A percentile compares a stretch with the other conserved stretches of the same genome.
These are phyloP conservation scores for Crematogaster levior DNA, from an alignment of 2,888 invertebrate genomes.

Conservation along the genomic window DNA sequence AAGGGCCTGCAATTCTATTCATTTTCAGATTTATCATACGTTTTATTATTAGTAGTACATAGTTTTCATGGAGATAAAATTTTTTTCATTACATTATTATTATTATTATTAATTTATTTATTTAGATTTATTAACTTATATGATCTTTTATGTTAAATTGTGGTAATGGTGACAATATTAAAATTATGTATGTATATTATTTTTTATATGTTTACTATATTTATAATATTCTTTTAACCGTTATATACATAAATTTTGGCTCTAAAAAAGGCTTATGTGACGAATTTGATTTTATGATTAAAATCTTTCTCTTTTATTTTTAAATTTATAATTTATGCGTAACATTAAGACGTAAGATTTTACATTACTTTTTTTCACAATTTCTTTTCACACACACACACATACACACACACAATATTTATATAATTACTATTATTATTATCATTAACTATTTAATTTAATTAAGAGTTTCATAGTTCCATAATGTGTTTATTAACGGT, in stretches of 20 bases:
- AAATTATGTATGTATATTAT: no score
- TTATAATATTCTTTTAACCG: no score
- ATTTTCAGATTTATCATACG: neutral
- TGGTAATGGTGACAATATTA: neutral
- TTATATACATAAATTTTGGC: no score
- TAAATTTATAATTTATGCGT: neutral
- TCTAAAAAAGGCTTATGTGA: no score
- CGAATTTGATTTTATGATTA: no score
- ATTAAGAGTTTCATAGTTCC: conserved; percentile 5
- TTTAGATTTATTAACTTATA: neutral
- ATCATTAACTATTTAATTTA: no score
- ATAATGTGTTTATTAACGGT: neutral
- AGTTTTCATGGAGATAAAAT: neutral
- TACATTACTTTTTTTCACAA: neutral
- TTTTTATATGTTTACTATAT: no score
- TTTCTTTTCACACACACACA: neutral
- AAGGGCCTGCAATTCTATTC: neutral
- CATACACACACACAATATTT: no score
- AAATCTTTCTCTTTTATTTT: neutral
- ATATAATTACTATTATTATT: neutral
- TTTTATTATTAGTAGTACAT: neutral
- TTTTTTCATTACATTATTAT: neutral
- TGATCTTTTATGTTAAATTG: neutral
- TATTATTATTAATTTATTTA: neutral
- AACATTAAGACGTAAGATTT: neutral